These are phyloP conservation scores for Frieseomelitta varia DNA, from an alignment of 1,140 invertebrate genomes.

Conservation along the genomic window DNA sequence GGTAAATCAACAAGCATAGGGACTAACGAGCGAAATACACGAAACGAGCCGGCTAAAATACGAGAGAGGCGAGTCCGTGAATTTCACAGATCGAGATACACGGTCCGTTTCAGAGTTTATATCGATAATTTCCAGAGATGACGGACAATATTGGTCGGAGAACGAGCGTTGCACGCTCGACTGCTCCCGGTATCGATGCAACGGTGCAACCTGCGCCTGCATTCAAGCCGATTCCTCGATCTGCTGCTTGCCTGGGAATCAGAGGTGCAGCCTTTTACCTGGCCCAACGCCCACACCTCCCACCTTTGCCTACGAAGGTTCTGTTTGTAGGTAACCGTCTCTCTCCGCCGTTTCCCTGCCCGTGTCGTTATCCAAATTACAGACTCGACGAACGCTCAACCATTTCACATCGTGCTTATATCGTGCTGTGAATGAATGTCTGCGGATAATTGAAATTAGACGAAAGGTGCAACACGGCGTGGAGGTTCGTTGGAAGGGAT, in stretches of 20 bases:
- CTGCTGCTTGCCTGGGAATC: slow-evolving; percentile 71
- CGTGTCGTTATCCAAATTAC: slow-evolving; percentile 4
- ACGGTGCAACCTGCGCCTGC: slow-evolving; percentile 67
- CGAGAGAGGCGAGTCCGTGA: background rate
- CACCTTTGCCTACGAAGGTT: slow-evolving; percentile 53
- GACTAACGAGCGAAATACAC: background rate
- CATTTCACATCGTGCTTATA: no score
- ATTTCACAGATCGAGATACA: background rate
- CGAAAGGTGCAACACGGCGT: no score
- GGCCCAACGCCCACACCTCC: slow-evolving; percentile 75
- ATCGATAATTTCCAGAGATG: background rate
- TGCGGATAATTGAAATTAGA: background rate
- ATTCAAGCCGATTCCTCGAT: slow-evolving; percentile 59
- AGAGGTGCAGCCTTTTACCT: slow-evolving; percentile 76
- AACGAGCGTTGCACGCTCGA: background rate
- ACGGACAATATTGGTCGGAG: background rate
- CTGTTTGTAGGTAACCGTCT: slow-evolving; percentile 1
- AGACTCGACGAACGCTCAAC: background rate
- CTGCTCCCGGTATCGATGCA: slow-evolving; percentile 21
- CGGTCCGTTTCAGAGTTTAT: background rate
- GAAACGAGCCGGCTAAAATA: background rate
- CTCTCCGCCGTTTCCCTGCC: background rate
- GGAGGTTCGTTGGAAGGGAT: no score
- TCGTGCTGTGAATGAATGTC: no score
- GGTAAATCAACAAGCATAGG: background rate